These are phyloP conservation scores for Trachelus tabidus DNA, from an alignment of 2,888 invertebrate genomes.

Conservation along the genomic window DNA sequence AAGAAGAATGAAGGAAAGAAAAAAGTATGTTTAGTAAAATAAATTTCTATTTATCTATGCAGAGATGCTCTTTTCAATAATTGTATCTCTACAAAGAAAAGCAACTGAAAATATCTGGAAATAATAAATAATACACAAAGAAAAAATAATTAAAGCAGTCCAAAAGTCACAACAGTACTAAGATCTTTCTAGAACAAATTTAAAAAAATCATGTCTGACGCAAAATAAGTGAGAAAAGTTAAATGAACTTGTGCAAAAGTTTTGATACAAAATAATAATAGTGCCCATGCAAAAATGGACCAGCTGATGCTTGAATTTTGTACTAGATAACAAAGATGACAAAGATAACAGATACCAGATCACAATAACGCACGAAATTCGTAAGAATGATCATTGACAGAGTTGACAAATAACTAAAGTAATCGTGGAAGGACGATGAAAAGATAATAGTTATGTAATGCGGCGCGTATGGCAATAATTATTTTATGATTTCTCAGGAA, in stretches of 20 bases:
- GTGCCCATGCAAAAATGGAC: not conserved
- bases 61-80: not conserved
- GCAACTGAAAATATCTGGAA: not conserved
- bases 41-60: not conserved
- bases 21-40: not conserved
- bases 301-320: not conserved
- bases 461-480: constrained; percentile 1
- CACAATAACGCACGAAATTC: not conserved
- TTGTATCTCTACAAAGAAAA: constrained; percentile 13
- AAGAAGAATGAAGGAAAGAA: not conserved
- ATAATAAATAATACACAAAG: constrained; percentile 3
- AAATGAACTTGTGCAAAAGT: not conserved
- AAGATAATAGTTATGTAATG: constrained; percentile 17
- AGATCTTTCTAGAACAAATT: constrained; percentile 25
- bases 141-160: not conserved
- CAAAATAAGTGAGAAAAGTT: not conserved
- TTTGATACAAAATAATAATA: not conserved
- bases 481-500: constrained; percentile 10
- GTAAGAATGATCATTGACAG: not conserved
- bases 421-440: not conserved
- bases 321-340: not conserved
- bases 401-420: not conserved
- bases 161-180: constrained; percentile 9
- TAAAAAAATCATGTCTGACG: not conserved
- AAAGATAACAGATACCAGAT: not conserved